Percentiles rank a stretch among this genome's conserved stretches.
These are phyloP conservation scores for Pristionchus entomophagus DNA, from an alignment of 2,888 invertebrate genomes.

Conservation along the genomic window DNA sequence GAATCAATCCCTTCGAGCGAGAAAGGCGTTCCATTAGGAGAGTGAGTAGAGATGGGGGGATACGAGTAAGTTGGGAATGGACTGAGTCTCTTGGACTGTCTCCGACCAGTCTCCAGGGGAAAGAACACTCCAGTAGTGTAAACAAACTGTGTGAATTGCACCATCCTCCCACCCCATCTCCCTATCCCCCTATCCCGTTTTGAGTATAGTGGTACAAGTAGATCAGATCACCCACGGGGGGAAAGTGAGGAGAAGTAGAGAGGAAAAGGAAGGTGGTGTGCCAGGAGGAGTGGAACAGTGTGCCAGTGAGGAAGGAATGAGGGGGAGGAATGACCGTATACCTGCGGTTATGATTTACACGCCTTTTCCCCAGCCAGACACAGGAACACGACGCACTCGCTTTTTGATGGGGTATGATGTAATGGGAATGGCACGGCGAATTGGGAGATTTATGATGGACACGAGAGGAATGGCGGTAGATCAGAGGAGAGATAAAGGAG, in stretches of 20 bases:
- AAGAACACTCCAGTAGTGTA: neutral
- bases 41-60: neutral
- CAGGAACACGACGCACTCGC: neutral
- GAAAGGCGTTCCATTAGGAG: neutral
- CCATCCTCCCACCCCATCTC: neutral
- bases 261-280: neutral
- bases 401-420: slow-evolving; percentile 5
- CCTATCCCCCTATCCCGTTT: slow-evolving; percentile 8
- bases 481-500: neutral
- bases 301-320: neutral
- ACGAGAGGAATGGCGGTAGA: neutral
- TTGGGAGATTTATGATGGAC: slow-evolving; percentile 9
- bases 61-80: neutral
- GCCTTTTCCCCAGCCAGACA: neutral
- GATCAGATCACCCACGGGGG: neutral
- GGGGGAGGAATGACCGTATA: neutral
- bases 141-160: slow-evolving; percentile 17
- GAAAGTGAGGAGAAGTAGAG: neutral
- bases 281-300: slow-evolving; percentile 3
- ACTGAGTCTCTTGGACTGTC: neutral
- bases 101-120: neutral
- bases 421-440: slow-evolving; percentile 15
- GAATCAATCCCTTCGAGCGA: neutral
- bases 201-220: neutral
- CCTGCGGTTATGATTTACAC: neutral